Evolutionary conservation across 1,140 invertebrate species (phyloP), one percentile per base, ranked within the genome.

Genomic region (Globodera rostochiensis): DNA sequence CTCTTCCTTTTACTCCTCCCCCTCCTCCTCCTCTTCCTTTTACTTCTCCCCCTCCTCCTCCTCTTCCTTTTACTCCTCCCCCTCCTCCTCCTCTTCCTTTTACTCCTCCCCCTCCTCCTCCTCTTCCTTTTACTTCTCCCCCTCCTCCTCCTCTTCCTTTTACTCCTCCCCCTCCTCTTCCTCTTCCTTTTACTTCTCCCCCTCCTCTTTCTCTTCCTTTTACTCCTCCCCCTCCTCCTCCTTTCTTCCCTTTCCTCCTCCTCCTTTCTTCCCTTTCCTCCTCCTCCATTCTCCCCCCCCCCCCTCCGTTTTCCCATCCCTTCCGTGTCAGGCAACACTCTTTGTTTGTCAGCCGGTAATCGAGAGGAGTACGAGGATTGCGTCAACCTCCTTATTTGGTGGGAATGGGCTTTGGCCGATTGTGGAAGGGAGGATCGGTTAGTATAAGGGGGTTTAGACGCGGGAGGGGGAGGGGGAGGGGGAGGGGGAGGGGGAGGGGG

Each of bases 341-440:
- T 71, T 36, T 71, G 25, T 71, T 36, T 71, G 69, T 71, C 25
- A 9, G 69, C 69, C n/a, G 69, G 69, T 71, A 71, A 71, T 71
- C 69, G 69, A 71, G 69, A 71, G 46, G 69, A 19, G 69, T 13
- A 36, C 25, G n/a, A 60, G 57, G 57, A 60, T 60, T 60, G 57
- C 57, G 57, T 60, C 57, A 60, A 60, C 57, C 57, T 60, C 7
- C 57, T 60, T 60, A 60, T 60, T 60, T 60, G 15, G 57, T 60
- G 15, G 15, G 57, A 60, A 60, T 71, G 69, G 69, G 69, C 69
- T 36, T 15, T 71, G 69, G 69, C 25, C 69, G 25, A 45, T 47
- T 36, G 69, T 47, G 69, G 69, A 36, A 36, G 25, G 25, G 50
- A 2, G 13, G 60, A 15, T 64, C 60, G 60, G 13, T 15, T n/a